Evolutionary conservation across 2,797 vertebrate genomes (phyloP), one percentile per base, ranked within the genome.

Genomic region (Trichosurus vulpecula): DNA sequence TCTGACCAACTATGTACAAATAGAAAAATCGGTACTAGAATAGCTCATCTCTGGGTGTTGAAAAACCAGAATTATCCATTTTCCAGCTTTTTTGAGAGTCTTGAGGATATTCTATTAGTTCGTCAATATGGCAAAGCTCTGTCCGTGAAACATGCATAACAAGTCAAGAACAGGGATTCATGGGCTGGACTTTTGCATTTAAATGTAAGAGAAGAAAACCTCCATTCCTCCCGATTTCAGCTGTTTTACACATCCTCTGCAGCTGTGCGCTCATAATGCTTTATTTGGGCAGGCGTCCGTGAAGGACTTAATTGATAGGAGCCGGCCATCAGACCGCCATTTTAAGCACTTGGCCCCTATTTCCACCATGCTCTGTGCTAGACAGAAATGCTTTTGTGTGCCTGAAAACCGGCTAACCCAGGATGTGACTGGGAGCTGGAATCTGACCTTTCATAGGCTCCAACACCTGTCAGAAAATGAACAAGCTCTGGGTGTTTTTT

Each of bases 391-490:
- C 96, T 97, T 98, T 98, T 98, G 98, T 98, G 97, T 53, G 97
- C 95, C 95, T 90, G 96, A 96, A 97, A 87, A 96, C 96, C 61
- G 6, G 95, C 96, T 97, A 97, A 97, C 97, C 97, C 98, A 97
- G 98, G 97, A 97, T 98, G 98, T 98, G 97, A 97, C 97, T 97
- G 96, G 4, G 57, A 92, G 96, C 95, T 96, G 97, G 97, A 98
- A 98, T 98, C 97, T 98, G 98, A 98, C 98, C 98, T 98, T 98
- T 98, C 97, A 95, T 95, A 96, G 97, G 96, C 97, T 98, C 98
- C 97, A 98, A 97, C 98, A 98, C 98, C 98, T 98, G 98, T 98
- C 97, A 98, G 96, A 96, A 96, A 98, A 95, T 95, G 95, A 98
- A 97, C 97, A 97, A 95, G 97, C 97, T 97, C 87, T 91, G 97